phyloP scores from a whole-genome alignment of 2,888 invertebrate genomes.

The Fissipunctia ypsillon region DNA sequence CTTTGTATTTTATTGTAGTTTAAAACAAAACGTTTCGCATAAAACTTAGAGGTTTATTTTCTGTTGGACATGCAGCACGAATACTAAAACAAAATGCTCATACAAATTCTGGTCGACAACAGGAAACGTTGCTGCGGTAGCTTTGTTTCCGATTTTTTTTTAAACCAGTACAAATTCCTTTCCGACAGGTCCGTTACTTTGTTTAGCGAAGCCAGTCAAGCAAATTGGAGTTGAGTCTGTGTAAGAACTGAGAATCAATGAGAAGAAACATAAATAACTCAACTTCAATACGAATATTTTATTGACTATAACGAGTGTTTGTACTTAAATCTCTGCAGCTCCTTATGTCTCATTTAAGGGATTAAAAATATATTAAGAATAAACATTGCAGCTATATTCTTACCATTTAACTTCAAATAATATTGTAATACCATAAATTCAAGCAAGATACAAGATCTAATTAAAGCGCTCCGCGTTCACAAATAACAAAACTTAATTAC shows the following conservation, averaged over 20 bases:
- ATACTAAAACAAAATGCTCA: slow-evolving; percentile 50
- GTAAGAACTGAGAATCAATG: slow-evolving; percentile 33
- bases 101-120: slow-evolving; percentile 45
- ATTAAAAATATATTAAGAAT: not conserved
- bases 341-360: not conserved
- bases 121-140: slow-evolving; percentile 33
- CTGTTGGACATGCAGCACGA: slow-evolving; percentile 32
- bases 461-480: slow-evolving; percentile 24
- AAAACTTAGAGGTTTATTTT: slow-evolving; percentile 43
- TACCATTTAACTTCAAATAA: not conserved
- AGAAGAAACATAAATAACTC: slow-evolving; percentile 24
- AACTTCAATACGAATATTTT: slow-evolving; percentile 38
- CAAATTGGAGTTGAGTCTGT: slow-evolving; percentile 58
- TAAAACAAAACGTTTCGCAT: slow-evolving; percentile 26
- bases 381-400: not conserved
- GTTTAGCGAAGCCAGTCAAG: slow-evolving; percentile 60
- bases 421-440: slow-evolving; percentile 23
- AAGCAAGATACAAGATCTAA: slow-evolving; percentile 41
- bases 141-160: slow-evolving; percentile 37
- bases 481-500: slow-evolving; percentile 22
- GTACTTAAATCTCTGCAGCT: slow-evolving; percentile 2
- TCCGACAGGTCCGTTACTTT: slow-evolving; percentile 50
- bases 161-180: slow-evolving; percentile 54
- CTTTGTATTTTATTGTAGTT: slow-evolving; percentile 1
- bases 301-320: slow-evolving; percentile 13